Base-by-base conservation (phyloP, 2,113 vertebrate species). In the Notothenia coriiceps region DNA sequence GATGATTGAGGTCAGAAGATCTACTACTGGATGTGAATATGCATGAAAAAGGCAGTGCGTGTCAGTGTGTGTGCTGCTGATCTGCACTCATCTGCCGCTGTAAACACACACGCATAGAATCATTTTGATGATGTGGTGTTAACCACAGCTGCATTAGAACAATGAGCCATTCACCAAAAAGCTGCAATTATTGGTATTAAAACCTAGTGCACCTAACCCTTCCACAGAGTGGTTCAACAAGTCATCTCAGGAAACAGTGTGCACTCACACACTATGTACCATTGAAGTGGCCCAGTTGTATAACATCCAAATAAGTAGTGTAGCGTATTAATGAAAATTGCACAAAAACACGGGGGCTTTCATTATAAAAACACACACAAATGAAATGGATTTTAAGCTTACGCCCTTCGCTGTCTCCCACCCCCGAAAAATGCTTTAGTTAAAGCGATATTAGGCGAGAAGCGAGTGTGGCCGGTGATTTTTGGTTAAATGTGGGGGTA, bases 401-500 rank as follows among this genome's bases (percentile, higher is more conserved):
- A 15, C 25, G 43, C 51, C 65, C 73, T 79, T 60, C 79, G 79
- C 77, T 77, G 67, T 59, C 5, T 40, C 33, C 63, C 33, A 77
- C 43, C 70, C 52, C 52, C 4, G 61, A 67, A 84, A 88, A 91
- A 83, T 89, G 83, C 86, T 91, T 91, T 85, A 87, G 91, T 85
- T 82, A 87, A 92, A 92, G 90, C 80, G 86, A 90, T 89, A 91
- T 92, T 85, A 91, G 84, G 79, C 72, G 56, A 72, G 80, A 70
- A 71, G 79, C 47, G 40, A 83, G 77, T 76, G 87, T 87, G 88
- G 89, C 89, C 60, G 83, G 91, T 85, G 90, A 84, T 87, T 90
- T 92, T 93, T 92, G 89, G 91, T 92, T 91, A 91, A 93, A 93
- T 92, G 93, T 92, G 88, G 83, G 90, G 83, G 89, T 95, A 95